These are phyloP conservation scores for Oryzias javanicus DNA, from an alignment of 2,113 vertebrate species.

Conservation along the genomic window DNA sequence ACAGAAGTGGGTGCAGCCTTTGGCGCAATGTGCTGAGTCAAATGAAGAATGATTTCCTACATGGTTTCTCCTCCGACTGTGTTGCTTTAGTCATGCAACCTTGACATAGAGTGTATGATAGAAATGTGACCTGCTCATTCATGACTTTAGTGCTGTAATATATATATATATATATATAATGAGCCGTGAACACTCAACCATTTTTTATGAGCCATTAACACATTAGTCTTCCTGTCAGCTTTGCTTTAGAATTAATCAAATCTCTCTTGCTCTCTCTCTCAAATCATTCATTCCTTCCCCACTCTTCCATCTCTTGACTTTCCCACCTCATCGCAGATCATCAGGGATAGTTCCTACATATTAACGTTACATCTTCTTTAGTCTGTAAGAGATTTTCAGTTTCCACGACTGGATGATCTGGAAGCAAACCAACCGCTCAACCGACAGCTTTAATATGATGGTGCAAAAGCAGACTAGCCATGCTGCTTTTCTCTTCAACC, in stretches of 20 bases:
- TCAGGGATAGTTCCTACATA: background rate
- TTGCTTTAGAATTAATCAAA: constrained; percentile 10
- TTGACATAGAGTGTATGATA: constrained; percentile 32
- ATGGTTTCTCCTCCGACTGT: constrained; percentile 39
- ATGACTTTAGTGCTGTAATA: constrained; percentile 30
- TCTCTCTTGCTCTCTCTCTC: constrained; percentile 3
- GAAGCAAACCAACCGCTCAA: too few relatives aligned
- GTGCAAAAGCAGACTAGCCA: too few relatives aligned
- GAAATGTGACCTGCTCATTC: constrained; percentile 42
- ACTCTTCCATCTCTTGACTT: background rate
- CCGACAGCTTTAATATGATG: too few relatives aligned
- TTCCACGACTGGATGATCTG: too few relatives aligned
- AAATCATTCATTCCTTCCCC: background rate
- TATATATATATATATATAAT: constrained; percentile 12
- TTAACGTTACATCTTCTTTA: background rate
- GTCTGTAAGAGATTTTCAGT: background rate
- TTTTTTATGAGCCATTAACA: constrained; percentile 23
- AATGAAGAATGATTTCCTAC: constrained; percentile 57
- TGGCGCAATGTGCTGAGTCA: constrained; percentile 64
- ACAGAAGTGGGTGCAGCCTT: constrained; percentile 57
- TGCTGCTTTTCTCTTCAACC: too few relatives aligned
- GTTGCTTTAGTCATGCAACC: constrained; percentile 38
- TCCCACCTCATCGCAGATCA: background rate
- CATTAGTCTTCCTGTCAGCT: constrained; percentile 22
- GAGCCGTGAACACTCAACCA: constrained; percentile 28